Base-by-base conservation (phyloP, 2,888 invertebrate genomes). In the Coelogynopora nodosa region DNA sequence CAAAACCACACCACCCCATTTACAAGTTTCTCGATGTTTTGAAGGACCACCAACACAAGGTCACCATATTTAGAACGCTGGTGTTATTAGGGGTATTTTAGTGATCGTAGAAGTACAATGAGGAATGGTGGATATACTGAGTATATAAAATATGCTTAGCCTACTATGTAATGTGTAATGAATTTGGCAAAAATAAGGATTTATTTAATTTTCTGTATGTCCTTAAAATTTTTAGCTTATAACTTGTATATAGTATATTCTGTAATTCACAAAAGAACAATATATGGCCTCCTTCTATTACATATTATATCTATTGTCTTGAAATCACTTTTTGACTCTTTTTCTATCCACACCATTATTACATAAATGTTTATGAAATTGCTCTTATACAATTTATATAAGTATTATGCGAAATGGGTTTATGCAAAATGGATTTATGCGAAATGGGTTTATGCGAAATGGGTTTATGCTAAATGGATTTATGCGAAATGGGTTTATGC, bases 11-110 rank as follows among this genome's bases (percentile, higher is more conserved):
- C 10, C 74, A 13, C 5, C 23, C 2, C 74, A 74, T 74, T 26
- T 74, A 74, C 74, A 74, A 74, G 74, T 74, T 74, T 23, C 27
- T 74, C 23, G 74, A 74, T 74, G 18, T 74, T 26, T 74, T 74
- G 74, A 74, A 74, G 74, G 18, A 74, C 5, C 74, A 74, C 74
- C 18, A 74, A 74, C 74, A 74, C 23, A 74, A 74, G 74, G 74
- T 74, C 74, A 74, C 74, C 74, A 74, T 74, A n/a, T n/a, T n/a
- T n/a, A n/a, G n/a, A n/a, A n/a, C n/a, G n/a, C n/a, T n/a, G n/a
- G n/a, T n/a, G n/a, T n/a, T n/a, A n/a, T n/a, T n/a, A n/a, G n/a
- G n/a, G n/a, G 49, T 10, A 49, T 49, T 5, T 18, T 18, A 49
- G 18, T 49, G 49, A 10, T 49, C 18, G 5, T 49, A 10, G 5